Evolutionary conservation across 2,888 invertebrate species (phyloP), one percentile per base, ranked within the genome.

Genomic region (Oeneis ivallda): DNA sequence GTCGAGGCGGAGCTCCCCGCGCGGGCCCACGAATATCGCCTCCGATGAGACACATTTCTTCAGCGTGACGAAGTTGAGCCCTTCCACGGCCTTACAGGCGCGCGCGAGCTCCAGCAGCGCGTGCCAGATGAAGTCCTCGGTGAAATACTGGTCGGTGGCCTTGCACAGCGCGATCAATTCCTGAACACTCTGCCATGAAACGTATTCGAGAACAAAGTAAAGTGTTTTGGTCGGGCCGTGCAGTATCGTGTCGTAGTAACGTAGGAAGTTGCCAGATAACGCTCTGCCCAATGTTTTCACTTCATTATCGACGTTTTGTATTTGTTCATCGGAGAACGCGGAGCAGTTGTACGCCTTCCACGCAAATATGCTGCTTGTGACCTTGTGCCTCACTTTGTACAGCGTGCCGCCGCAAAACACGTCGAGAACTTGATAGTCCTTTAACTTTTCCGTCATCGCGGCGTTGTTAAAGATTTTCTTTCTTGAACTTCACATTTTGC

Each of bases 311-410:
- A 90, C 82, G 75, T 83, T 86, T 79, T 88, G 83, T 82, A 92
- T 84, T 80, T 89, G 86, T 78, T 86, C 82, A 76, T 84, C 82
- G 65, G 86, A 82, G 77, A 84, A 87, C 74, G 82, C 79, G 70
- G 85, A 84, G 74, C 91, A 92, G 77, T 92, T 81, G 82, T 82
- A 87, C 71, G 92, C 92, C 80, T 88, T 90, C 92, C 92, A 92
- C 75, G 89, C 86, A 78, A 88, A 90, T 81, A 91, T 85, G 76
- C 87, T 86, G 80, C 87, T 86, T 72, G 88, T 91, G 86, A 87
- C 88, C 88, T 92, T 92, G 87, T 92, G 91, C 75, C 84, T 84
- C 75, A 92, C 92, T 87, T 92, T 92, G 74, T 92, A 92, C 83
- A 91, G 88, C 75, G 90, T 87, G 72, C 90, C 90, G 69, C 86